A percentile compares a stretch with the other conserved stretches of the same genome.
phyloP scores from a whole-genome alignment of 2,888 invertebrate genomes.

The Apantesis nais region DNA sequence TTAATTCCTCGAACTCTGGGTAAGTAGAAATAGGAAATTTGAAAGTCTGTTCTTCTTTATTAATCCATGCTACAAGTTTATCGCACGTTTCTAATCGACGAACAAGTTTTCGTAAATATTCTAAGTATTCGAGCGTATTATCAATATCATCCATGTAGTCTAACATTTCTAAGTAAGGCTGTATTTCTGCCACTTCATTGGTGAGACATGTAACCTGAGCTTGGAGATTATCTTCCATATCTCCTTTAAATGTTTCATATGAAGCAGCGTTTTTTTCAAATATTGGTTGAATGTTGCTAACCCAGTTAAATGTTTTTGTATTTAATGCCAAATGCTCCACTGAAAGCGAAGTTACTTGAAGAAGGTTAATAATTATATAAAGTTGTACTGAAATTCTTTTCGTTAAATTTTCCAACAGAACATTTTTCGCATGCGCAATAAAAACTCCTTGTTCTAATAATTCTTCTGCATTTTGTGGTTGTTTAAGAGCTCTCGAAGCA shows the following conservation, averaged over 20 bases:
- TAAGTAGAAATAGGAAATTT: constrained; percentile 93
- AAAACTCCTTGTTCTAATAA: constrained; percentile 92
- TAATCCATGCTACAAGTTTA: constrained; percentile 93
- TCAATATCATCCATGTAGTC: constrained; percentile 94
- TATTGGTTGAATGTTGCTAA: constrained; percentile 91
- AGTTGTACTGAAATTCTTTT: constrained; percentile 89
- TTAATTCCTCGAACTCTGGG: constrained; percentile 92
- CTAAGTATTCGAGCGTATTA: constrained; percentile 91
- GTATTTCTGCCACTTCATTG: constrained; percentile 88
- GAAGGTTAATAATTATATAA: constrained; percentile 88
- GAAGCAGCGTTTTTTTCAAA: constrained; percentile 92
- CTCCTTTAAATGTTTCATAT: constrained; percentile 92
- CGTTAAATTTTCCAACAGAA: constrained; percentile 88
- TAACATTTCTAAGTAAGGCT: constrained; percentile 90
- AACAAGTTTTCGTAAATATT: constrained; percentile 90
- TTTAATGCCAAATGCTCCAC: constrained; percentile 92
- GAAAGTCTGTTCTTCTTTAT: constrained; percentile 94
- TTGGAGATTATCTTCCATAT: constrained; percentile 93
- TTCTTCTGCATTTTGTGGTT: constrained; percentile 92
- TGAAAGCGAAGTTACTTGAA: constrained; percentile 91
- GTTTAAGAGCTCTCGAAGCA: constrained; percentile 87
- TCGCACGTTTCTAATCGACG: constrained; percentile 91
- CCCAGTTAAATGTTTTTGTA: constrained; percentile 93
- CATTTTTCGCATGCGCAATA: constrained; percentile 91
- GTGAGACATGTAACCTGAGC: constrained; percentile 89